Evolutionary conservation across 2,888 invertebrate genomes (phyloP).

Genomic region (Microctonus hyperodae): DNA sequence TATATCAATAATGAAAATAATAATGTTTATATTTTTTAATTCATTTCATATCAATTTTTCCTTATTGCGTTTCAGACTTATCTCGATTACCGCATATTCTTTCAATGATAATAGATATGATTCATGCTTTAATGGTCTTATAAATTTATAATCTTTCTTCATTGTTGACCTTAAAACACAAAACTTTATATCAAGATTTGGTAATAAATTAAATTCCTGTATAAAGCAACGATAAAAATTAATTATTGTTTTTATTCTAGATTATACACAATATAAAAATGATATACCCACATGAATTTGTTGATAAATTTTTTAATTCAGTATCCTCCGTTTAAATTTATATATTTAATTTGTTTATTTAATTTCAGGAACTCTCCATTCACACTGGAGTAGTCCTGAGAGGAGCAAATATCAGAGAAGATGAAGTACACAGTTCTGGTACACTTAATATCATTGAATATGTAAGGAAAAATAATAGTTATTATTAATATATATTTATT

Average conservation of each 20-base stretch:
- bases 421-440: constrained; percentile 72
- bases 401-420: constrained; percentile 65
- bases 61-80: constrained; percentile 4
- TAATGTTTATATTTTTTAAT: no score
- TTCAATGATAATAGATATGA: background rate
- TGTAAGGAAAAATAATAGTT: constrained; percentile 52
- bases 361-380: constrained; percentile 73
- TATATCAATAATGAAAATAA: no score
- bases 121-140: background rate
- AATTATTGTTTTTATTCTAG: background rate
- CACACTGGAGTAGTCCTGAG: constrained; percentile 81
- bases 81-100: background rate
- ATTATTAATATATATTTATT: background rate
- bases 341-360: background rate
- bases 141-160: background rate
- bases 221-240: background rate
- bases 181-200: no score
- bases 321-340: no score
- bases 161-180: no score
- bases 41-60: background rate
- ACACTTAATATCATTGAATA: constrained; percentile 75
- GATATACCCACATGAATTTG: background rate
- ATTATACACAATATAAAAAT: background rate
- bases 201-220: no score
- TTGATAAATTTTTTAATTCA: no score